phyloP scores from a whole-genome alignment of 2,888 invertebrate genomes.

The Octonoba sinensis region DNA sequence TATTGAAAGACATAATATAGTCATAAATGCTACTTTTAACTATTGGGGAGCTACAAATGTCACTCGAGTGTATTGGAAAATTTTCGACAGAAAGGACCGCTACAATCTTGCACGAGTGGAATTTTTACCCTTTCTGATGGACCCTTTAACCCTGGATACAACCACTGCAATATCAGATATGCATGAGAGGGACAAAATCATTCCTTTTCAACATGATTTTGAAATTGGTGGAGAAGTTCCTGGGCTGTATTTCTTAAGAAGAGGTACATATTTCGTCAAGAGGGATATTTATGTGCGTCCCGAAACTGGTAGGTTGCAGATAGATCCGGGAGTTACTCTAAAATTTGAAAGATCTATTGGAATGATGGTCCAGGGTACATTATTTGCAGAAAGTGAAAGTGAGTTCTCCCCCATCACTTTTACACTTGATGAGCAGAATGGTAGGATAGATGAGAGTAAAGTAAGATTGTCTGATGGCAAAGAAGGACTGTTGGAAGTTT shows the following conservation, averaged over 20 bases:
- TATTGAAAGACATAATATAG: slow-evolving; percentile 91
- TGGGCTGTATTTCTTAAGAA: slow-evolving; percentile 77
- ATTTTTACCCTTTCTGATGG: slow-evolving; percentile 90
- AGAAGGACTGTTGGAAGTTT: slow-evolving; percentile 87
- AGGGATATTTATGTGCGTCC: slow-evolving; percentile 94
- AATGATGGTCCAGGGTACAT: slow-evolving; percentile 94
- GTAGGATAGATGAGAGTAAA: slow-evolving; percentile 71
- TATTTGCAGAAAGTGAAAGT: slow-evolving; percentile 75
- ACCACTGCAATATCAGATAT: slow-evolving; percentile 58
- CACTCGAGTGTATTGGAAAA: slow-evolving; percentile 70
- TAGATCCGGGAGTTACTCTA: slow-evolving; percentile 89
- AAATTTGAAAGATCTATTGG: slow-evolving; percentile 87
- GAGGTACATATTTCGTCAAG: slow-evolving; percentile 89
- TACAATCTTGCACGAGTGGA: slow-evolving; percentile 94
- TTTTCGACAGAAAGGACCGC: slow-evolving; percentile 82
- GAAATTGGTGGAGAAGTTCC: slow-evolving; percentile 92
- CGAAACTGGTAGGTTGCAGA: slow-evolving; percentile 84
- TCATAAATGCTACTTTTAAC: slow-evolving; percentile 93
- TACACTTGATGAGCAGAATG: slow-evolving; percentile 8
- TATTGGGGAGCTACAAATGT: slow-evolving; percentile 81
- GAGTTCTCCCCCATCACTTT: slow-evolving; percentile 28
- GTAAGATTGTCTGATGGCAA: slow-evolving; percentile 86
- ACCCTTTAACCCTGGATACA: slow-evolving; percentile 89
- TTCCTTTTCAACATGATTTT: slow-evolving; percentile 61
- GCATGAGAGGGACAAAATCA: slow-evolving; percentile 66